Percentiles rank a stretch among this genome's conserved stretches.
Evolutionary conservation across 2,888 invertebrate species (phyloP).

Genomic region (Tetragonula carbonaria): DNA sequence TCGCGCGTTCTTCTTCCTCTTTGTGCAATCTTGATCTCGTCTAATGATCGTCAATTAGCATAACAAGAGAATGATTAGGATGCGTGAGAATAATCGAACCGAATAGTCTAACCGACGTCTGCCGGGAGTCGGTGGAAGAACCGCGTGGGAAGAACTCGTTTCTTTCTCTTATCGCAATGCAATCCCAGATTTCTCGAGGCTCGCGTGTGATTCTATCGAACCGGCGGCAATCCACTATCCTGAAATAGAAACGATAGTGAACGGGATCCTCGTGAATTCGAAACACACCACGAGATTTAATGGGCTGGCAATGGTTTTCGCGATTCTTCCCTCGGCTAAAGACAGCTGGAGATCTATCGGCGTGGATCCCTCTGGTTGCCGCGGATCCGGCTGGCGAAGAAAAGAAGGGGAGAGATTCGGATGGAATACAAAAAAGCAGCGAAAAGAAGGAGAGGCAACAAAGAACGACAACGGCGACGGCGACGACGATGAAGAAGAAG

Average conservation of each 20-base stretch:
- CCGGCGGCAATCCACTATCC: not conserved
- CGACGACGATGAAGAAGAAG: slow-evolving; percentile 63
- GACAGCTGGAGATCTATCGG: slow-evolving; percentile 68
- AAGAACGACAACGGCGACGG: slow-evolving; percentile 48
- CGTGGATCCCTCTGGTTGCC: slow-evolving; percentile 45
- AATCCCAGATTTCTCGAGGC: slow-evolving; percentile 24
- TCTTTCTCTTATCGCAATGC: slow-evolving; percentile 43
- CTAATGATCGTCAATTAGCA: slow-evolving; percentile 15
- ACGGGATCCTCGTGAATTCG: not conserved
- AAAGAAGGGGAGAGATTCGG: slow-evolving; percentile 31
- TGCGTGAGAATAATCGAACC: slow-evolving; percentile 44
- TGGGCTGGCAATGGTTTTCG: slow-evolving; percentile 50
- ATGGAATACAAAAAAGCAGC: too few species aligned
- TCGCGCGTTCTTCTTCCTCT: not conserved
- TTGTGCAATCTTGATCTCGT: not conserved
- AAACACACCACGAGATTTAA: slow-evolving; percentile 19
- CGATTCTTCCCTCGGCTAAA: slow-evolving; percentile 38
- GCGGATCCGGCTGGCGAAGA: slow-evolving; percentile 44
- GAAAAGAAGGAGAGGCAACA: not conserved
- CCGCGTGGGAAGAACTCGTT: slow-evolving; percentile 64
- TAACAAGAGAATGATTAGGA: slow-evolving; percentile 13
- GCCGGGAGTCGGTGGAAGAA: slow-evolving; percentile 6
- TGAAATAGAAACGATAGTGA: too few species aligned
- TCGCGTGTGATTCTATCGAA: slow-evolving; percentile 15
- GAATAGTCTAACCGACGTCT: slow-evolving; percentile 4